Base-by-base conservation (phyloP, 2,797 vertebrate species). In the Gambelia wislizenii region DNA sequence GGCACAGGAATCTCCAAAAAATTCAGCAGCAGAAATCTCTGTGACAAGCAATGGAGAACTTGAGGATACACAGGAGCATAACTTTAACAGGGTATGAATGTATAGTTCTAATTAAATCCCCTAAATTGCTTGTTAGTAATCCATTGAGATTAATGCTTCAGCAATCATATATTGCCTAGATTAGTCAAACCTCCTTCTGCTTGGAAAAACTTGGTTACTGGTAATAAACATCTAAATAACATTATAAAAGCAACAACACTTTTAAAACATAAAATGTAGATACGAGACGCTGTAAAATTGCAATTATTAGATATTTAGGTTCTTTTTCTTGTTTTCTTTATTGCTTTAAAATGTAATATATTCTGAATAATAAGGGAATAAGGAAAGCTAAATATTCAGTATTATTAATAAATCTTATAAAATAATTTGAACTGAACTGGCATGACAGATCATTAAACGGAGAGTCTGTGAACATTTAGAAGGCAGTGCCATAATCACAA, bases 31-130 rank as follows among this genome's bases (percentile, higher is more conserved):
- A 90, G 99, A 99, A 97, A 99, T 99, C 93, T 96, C 98, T 30
- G 98, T 99, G 94, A 99, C 98, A 89, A 99, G 97, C 97, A 99
- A 99, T 85, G 98, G 99, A 91, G 98, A 98, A 81, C 95, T 98
- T 88, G 98, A 99, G 86, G 97, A 98, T 93, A 96, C 96, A 90
- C 97, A 97, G 0, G 98, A 98, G 72, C 96, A 97, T 18, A 95
- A 96, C 52, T 98, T 98, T 96, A 97, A 97, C 70, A 97, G 96
- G 97, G 99, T 99, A 97, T 95, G 92, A 91, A 47, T 52, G 2
- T 76, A 44, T 47, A 70, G 16, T 91, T 8, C 87, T 80, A 78
- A 85, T 72, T 16, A 39, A 30, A 54, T 90, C 42, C 0, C 0
- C 85, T 85, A 47, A 83, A 42, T 42, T 70, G 2, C 18, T 25